Conservation (phyloP, 2,888 invertebrate species). For the Acanthosepion lycidas region DNA sequence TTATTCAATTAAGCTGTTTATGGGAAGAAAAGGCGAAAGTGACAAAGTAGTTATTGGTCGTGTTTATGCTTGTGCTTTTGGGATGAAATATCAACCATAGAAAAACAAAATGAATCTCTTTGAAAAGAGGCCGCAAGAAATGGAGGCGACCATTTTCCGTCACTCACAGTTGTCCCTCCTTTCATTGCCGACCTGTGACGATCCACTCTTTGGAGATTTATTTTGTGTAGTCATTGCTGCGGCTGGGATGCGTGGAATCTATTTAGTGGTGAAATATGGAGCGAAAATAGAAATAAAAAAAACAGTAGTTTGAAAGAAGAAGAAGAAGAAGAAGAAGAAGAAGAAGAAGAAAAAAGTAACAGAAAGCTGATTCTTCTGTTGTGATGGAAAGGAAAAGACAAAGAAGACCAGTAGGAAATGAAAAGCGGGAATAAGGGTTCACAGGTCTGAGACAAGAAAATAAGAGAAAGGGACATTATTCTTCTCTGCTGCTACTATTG, state of each 20-base stretch:
- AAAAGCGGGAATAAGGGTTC: no score
- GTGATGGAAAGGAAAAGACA: neutral
- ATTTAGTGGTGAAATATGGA: neutral
- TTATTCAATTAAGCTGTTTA: constrained; percentile 11
- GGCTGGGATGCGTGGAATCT: neutral
- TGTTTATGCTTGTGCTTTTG: neutral
- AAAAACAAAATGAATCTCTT: neutral
- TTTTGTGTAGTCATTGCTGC: neutral
- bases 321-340: neutral
- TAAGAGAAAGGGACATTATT: neutral
- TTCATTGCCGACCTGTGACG: constrained; percentile 33
- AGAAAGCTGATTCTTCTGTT: neutral
- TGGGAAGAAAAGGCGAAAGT: neutral
- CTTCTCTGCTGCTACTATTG: no score
- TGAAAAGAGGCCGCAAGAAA: neutral
- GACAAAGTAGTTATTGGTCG: neutral
- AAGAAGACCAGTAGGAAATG: neutral
- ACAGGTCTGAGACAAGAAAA: no score
- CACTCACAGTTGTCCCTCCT: neutral
- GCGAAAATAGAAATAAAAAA: neutral
- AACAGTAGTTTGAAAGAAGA: neutral
- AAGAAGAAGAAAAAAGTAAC: neutral
- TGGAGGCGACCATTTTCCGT: neutral
- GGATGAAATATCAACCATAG: neutral
- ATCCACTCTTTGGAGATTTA: constrained; percentile 18